phyloP scores from a whole-genome alignment of 2,888 invertebrate species.

The Villa cingulata region DNA sequence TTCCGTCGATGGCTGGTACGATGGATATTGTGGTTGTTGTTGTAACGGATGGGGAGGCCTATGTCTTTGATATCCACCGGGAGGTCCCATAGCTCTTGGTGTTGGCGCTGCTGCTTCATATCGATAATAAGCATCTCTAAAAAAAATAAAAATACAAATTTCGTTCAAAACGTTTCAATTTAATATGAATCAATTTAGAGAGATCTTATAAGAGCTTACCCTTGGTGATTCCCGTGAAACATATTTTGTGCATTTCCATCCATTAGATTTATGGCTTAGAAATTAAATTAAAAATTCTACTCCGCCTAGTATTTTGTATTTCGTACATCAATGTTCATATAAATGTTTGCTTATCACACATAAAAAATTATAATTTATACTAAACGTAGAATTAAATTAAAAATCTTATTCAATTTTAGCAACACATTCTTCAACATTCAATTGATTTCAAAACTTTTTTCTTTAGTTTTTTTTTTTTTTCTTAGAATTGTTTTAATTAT shows the following conservation, averaged over 20 bases:
- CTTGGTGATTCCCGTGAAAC: slow-evolving; percentile 47
- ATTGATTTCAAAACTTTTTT: too few relatives aligned
- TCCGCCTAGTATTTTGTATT: slow-evolving; percentile 3
- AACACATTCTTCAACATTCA: not conserved
- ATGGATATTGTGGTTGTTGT: slow-evolving; percentile 45
- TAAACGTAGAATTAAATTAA: not conserved
- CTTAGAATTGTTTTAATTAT: too few relatives aligned
- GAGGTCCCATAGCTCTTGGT: slow-evolving; percentile 48
- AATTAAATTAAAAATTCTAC: slow-evolving; percentile 17
- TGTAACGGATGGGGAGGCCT: slow-evolving; percentile 48
- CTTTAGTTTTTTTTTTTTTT: too few relatives aligned
- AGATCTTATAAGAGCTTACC: slow-evolving; percentile 26
- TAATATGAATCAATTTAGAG: not conserved
- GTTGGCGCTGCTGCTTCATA: slow-evolving; percentile 37
- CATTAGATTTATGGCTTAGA: slow-evolving; percentile 37
- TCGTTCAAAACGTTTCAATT: not conserved
- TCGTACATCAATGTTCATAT: slow-evolving; percentile 5
- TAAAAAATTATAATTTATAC: not conserved
- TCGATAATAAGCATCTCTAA: slow-evolving; percentile 38
- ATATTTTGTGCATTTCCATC: slow-evolving; percentile 40
- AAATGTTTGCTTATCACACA: not conserved
- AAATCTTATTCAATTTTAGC: not conserved
- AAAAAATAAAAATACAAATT: slow-evolving; percentile 5
- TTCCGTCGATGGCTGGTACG: slow-evolving; percentile 47
- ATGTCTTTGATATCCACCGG: slow-evolving; percentile 42